Conservation (phyloP, 2,797 vertebrate genomes). For the Amniataba percoides region DNA sequence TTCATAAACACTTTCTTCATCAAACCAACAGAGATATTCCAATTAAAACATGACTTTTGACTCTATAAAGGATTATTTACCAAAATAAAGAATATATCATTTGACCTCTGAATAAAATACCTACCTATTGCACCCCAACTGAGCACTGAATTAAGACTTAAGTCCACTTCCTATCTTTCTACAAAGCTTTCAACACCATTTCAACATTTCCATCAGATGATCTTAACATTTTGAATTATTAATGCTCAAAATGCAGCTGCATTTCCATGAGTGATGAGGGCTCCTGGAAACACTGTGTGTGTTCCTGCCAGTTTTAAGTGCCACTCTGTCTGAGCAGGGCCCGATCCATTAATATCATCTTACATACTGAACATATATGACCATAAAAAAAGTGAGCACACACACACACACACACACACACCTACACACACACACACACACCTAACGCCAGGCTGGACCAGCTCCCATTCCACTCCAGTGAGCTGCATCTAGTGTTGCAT, state of each 20-base stretch:
- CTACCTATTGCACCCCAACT: too few relatives aligned
- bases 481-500: slow-evolving; percentile 48
- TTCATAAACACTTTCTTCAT: neutral
- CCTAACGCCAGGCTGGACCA: slow-evolving; percentile 5
- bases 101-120: too few relatives aligned
- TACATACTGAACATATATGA: neutral
- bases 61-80: neutral
- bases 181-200: neutral
- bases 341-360: neutral
- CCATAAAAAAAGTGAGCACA: neutral
- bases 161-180: neutral
- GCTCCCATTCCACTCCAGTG: slow-evolving; percentile 49
- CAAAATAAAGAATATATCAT: neutral
- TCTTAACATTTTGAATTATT: neutral
- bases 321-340: neutral
- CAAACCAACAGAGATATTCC: neutral
- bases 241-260: neutral
- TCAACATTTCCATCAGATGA: neutral
- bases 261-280: neutral
- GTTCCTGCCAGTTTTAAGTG: neutral
- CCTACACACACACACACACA: slow-evolving; percentile 7
- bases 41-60: neutral
- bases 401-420: slow-evolving; percentile 3
- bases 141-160: neutral
- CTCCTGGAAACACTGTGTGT: neutral